A percentile compares a stretch with the other conserved stretches of the same genome.
These are phyloP conservation scores for Coendou prehensilis DNA, from an alignment of 2,797 vertebrate genomes.

Conservation along the genomic window DNA sequence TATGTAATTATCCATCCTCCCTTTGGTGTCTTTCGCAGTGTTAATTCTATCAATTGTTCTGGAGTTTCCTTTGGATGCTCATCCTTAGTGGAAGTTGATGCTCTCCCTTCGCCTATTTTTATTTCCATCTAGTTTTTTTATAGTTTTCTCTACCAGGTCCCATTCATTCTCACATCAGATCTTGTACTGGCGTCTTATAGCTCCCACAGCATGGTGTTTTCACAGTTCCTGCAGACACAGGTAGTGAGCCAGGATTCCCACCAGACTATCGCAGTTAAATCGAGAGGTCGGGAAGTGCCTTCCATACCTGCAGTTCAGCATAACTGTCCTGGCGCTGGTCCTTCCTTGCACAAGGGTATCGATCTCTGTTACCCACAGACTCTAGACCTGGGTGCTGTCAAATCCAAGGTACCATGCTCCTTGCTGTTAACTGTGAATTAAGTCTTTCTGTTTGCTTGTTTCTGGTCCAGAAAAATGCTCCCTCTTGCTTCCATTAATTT, in stretches of 20 bases:
- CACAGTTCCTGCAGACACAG: background rate
- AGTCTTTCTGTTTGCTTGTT: background rate
- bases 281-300: background rate
- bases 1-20: background rate
- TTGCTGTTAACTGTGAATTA: background rate
- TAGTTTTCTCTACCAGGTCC: background rate
- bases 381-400: background rate
- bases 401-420: background rate
- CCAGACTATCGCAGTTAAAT: background rate
- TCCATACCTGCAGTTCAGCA: background rate
- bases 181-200: background rate
- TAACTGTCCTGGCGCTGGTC: too few species aligned
- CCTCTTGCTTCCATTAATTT: conserved; percentile 8
- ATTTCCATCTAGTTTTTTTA: background rate
- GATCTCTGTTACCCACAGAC: background rate
- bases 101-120: background rate
- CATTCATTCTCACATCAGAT: background rate
- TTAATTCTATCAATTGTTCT: background rate
- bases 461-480: background rate
- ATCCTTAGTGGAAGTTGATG: background rate
- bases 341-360: background rate
- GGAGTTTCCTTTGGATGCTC: background rate
- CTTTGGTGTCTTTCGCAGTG: background rate
- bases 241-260: background rate
- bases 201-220: background rate